phyloP scores from a whole-genome alignment of 2,113 vertebrate genomes.

The Saguinus imperator region DNA sequence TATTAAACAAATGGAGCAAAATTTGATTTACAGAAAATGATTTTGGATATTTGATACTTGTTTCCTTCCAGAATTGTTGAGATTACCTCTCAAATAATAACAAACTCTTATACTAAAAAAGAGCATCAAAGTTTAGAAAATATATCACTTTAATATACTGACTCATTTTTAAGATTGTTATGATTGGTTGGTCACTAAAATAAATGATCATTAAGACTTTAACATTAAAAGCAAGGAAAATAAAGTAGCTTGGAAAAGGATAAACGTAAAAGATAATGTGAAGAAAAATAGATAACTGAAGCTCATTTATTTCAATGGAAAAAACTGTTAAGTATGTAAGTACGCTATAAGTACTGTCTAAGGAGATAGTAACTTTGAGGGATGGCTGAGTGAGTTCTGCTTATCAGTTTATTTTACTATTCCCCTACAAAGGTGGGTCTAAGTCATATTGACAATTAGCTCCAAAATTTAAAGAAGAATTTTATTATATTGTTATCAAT shows the following conservation, averaged over 20 bases:
- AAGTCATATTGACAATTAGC: background rate
- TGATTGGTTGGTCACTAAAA: background rate
- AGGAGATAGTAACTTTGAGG: background rate
- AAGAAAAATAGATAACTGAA: background rate
- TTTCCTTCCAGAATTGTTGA: background rate
- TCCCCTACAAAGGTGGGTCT: slow-evolving; percentile 18
- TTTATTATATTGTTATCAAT: background rate
- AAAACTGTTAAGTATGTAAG: background rate
- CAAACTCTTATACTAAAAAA: background rate
- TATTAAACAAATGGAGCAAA: slow-evolving; percentile 38
- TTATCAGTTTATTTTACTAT: background rate
- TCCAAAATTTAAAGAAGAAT: background rate
- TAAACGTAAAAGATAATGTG: background rate
- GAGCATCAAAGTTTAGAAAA: background rate
- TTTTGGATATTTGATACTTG: background rate
- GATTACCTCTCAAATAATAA: slow-evolving; percentile 3
- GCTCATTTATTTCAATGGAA: background rate
- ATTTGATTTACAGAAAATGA: slow-evolving; percentile 29
- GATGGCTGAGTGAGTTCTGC: slow-evolving; percentile 4
- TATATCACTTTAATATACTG: background rate
- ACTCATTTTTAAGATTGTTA: background rate
- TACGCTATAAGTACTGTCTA: background rate
- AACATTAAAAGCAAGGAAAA: slow-evolving; percentile 35
- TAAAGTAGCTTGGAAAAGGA: slow-evolving; percentile 15
- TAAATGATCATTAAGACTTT: background rate